phyloP scores from a whole-genome alignment of 2,113 vertebrate species.

The Eubucco bourcierii region DNA sequence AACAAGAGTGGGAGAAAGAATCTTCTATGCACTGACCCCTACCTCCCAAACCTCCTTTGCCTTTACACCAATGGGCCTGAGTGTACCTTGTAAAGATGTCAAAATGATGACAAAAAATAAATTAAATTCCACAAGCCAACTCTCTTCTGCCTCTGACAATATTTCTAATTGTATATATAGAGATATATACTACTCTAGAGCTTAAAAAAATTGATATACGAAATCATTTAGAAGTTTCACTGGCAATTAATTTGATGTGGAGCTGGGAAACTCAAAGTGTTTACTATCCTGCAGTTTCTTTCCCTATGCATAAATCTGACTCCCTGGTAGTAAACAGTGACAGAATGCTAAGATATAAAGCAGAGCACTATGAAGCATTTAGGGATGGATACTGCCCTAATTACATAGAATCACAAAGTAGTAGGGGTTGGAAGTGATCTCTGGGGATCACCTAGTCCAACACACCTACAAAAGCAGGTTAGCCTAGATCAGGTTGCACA shows the following conservation, averaged over 20 bases:
- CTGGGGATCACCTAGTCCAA: too few species aligned
- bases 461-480: too few species aligned
- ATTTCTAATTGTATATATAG: neutral
- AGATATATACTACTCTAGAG: neutral
- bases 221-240: neutral
- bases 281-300: neutral
- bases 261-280: neutral
- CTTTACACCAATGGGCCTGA: neutral
- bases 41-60: neutral
- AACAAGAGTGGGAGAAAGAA: neutral
- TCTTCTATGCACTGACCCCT: neutral
- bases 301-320: neutral
- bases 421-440: too few species aligned
- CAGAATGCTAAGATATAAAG: neutral
- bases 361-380: neutral
- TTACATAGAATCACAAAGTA: too few species aligned
- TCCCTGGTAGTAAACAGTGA: neutral
- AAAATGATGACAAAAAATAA: too few species aligned
- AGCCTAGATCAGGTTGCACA: too few species aligned
- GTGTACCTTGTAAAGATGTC: accelerated
- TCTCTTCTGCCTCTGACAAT: neutral
- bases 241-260: neutral
- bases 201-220: neutral
- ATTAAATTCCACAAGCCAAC: neutral
- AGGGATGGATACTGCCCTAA: neutral